Conservation (phyloP, 2,797 vertebrate genomes). For the Schizopygopsis malacanthus region DNA sequence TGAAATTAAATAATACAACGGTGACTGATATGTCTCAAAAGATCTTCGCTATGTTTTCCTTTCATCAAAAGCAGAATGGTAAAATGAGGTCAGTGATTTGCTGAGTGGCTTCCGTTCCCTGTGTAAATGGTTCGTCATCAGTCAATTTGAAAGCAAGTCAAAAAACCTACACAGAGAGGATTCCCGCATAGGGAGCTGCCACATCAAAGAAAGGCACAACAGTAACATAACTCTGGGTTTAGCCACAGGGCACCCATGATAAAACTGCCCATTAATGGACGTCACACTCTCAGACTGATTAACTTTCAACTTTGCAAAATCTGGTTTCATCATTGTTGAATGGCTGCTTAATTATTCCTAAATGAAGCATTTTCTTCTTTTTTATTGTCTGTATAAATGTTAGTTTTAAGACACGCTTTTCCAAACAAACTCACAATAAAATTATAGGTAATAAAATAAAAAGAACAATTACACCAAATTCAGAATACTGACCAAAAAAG, state of each 20-base stretch:
- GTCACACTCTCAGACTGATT: background rate
- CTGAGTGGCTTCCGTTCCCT: slow-evolving; percentile 49
- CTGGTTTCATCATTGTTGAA: background rate
- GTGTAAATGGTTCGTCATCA: slow-evolving; percentile 29
- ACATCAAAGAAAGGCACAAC: slow-evolving; percentile 26
- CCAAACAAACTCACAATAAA: background rate
- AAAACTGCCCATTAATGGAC: slow-evolving; percentile 1
- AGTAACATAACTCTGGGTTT: slow-evolving; percentile 1
- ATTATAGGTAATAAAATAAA: background rate
- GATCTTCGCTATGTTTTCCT: slow-evolving; percentile 2
- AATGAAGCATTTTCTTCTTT: background rate
- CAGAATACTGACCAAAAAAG: slow-evolving; percentile 8
- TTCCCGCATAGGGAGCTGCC: slow-evolving; percentile 41
- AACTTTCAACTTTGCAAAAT: background rate
- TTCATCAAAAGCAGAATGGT: background rate
- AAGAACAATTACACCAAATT: background rate
- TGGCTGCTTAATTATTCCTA: background rate
- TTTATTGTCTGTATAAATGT: background rate
- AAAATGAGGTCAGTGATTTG: slow-evolving; percentile 58
- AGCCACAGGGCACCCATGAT: background rate
- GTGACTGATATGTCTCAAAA: background rate
- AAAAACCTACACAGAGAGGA: slow-evolving; percentile 20
- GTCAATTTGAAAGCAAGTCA: slow-evolving; percentile 27
- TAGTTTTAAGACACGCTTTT: background rate
- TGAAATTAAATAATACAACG: background rate